Evolutionary conservation across 1,140 invertebrate genomes (phyloP).

Genomic region (Thaumatotibia leucotreta): DNA sequence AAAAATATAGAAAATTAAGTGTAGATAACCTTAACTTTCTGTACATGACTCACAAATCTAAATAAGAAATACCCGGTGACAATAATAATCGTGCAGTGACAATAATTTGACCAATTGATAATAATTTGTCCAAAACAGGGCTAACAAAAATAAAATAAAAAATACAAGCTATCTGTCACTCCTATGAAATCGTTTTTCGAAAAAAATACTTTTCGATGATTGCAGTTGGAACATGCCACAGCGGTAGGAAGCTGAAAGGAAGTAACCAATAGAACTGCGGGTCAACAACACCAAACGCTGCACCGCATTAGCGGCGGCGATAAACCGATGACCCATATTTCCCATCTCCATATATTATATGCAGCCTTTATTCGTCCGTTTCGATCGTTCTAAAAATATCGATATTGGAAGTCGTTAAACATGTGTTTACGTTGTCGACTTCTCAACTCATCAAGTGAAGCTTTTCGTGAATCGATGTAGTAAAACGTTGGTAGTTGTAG

Average conservation of each 20-base stretch:
- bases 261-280: conserved; percentile 24
- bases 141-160: too few relatives aligned
- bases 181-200: too few relatives aligned
- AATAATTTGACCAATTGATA: too few relatives aligned
- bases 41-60: too few relatives aligned
- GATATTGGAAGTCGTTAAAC: neutral
- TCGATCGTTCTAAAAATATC: neutral
- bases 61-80: too few relatives aligned
- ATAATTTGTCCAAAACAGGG: too few relatives aligned
- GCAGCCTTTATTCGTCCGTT: neutral
- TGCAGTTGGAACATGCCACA: neutral
- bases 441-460: neutral
- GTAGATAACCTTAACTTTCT: too few relatives aligned
- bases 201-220: too few relatives aligned
- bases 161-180: too few relatives aligned
- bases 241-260: conserved; percentile 14
- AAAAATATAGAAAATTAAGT: too few relatives aligned
- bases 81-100: too few relatives aligned
- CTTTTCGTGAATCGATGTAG: neutral
- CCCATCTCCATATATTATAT: neutral
- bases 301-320: neutral
- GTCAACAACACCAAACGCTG: conserved; percentile 4
- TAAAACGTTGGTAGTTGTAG: too few relatives aligned
- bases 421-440: conserved; percentile 1
- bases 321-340: conserved; percentile 2